Evolutionary conservation across 1,140 invertebrate genomes (phyloP).

Genomic region (Ips typographus): DNA sequence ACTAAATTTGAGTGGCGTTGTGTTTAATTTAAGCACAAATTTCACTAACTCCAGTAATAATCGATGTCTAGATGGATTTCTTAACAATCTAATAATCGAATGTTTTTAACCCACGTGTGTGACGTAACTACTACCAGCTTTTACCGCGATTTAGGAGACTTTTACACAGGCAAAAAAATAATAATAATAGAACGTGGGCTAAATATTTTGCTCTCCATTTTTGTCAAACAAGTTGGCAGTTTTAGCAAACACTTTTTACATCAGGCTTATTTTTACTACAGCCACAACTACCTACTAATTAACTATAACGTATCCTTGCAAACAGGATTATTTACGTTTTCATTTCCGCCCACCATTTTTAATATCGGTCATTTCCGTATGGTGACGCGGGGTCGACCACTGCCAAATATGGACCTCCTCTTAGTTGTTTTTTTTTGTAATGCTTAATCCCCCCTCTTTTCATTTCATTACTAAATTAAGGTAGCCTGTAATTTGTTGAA

Average conservation of each 20-base stretch:
- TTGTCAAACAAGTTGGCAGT: neutral
- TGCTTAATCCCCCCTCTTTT: conserved; percentile 13
- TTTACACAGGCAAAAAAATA: neutral
- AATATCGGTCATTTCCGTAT: conserved; percentile 31
- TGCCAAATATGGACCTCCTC: conserved; percentile 30
- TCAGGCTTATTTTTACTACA: neutral
- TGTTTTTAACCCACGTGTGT: conserved; percentile 20
- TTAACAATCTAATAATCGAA: neutral
- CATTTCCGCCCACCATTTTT: conserved; percentile 34
- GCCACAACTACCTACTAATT: too few species aligned
- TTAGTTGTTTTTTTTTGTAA: conserved; percentile 19
- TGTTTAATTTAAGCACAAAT: too few species aligned
- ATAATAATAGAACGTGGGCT: conserved; percentile 17
- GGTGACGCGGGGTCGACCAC: conserved; percentile 24
- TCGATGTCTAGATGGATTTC: too few species aligned
- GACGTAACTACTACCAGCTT: conserved; percentile 18
- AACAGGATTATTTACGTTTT: conserved; percentile 9
- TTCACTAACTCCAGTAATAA: too few species aligned
- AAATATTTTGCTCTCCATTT: conserved; percentile 25
- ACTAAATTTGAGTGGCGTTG: too few species aligned
- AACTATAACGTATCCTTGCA: neutral
- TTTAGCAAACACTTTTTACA: neutral
- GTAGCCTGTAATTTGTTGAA: conserved; percentile 3
- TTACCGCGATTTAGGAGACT: conserved; percentile 13
- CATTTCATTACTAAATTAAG: conserved; percentile 31